These are phyloP conservation scores for Aphelenchoides bicaudatus DNA, from an alignment of 2,888 invertebrate genomes.

Conservation along the genomic window DNA sequence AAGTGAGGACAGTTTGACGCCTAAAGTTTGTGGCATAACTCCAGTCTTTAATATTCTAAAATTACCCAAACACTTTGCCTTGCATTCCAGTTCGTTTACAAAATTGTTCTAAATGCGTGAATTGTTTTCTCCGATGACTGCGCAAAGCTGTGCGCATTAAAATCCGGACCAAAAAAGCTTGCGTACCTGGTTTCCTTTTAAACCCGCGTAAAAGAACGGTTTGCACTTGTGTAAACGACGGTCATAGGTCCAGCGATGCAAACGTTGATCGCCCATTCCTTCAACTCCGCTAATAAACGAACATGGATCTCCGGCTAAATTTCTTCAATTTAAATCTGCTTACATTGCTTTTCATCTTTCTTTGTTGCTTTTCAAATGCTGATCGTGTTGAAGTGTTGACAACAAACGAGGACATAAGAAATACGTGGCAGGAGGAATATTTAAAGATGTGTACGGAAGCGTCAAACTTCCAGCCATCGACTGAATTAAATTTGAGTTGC, in stretches of 20 bases:
- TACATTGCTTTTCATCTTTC: neutral
- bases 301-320: conserved; percentile 51
- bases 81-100: conserved; percentile 19
- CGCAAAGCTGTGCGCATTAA: no score
- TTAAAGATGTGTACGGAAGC: conserved; percentile 24
- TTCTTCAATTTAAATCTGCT: neutral
- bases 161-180: no score
- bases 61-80: conserved; percentile 10
- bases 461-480: neutral
- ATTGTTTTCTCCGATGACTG: no score
- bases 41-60: neutral
- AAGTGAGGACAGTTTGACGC: no score
- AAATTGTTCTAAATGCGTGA: conserved; percentile 52
- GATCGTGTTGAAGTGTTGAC: conserved; percentile 14
- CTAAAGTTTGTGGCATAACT: neutral
- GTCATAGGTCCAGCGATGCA: conserved; percentile 52
- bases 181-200: conserved; percentile 47
- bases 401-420: conserved; percentile 29
- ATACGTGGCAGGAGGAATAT: conserved; percentile 27
- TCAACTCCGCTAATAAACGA: conserved; percentile 42
- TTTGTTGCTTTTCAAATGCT: neutral
- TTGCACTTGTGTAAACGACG: conserved; percentile 24
- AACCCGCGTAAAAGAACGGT: conserved; percentile 48
- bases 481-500: conserved; percentile 14
- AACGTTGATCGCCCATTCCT: conserved; percentile 41